A percentile compares a stretch with the other conserved stretches of the same genome.
These are phyloP conservation scores for Australoheros scitulus DNA, from an alignment of 2,113 vertebrate genomes.

Conservation along the genomic window DNA sequence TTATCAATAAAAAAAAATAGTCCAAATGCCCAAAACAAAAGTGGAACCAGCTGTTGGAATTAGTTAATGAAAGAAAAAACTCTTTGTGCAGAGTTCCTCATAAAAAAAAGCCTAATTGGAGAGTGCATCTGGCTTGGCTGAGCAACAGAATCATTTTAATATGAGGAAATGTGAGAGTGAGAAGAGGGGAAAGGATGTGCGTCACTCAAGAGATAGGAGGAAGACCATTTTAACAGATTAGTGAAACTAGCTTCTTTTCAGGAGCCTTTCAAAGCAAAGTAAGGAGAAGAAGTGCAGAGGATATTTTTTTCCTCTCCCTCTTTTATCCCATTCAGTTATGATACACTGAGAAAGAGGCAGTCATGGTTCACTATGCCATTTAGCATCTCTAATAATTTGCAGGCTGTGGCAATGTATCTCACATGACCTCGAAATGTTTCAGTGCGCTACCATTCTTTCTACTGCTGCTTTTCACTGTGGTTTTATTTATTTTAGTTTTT, in stretches of 20 bases:
- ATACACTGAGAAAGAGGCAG: constrained; percentile 9
- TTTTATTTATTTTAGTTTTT: background rate
- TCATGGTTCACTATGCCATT: background rate
- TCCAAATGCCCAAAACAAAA: constrained; percentile 41
- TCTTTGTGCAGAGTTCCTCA: constrained; percentile 45
- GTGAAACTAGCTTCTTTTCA: constrained; percentile 44
- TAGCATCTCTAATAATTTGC: background rate
- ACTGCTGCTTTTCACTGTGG: background rate
- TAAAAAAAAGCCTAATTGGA: constrained; percentile 30
- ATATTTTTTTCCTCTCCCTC: background rate
- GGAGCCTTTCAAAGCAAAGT: constrained; percentile 22
- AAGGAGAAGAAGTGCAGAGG: constrained; percentile 7
- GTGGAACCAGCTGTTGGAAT: constrained; percentile 62
- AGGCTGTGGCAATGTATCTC: background rate
- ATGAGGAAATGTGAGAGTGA: constrained; percentile 53
- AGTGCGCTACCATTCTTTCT: background rate
- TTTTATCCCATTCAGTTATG: constrained; percentile 30
- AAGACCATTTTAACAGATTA: constrained; percentile 50
- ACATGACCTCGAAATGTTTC: constrained; percentile 8
- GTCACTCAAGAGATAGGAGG: constrained; percentile 58
- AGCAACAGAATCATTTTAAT: constrained; percentile 64
- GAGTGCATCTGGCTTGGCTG: constrained; percentile 70
- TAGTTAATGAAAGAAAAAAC: constrained; percentile 45
- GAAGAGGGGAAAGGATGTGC: constrained; percentile 61
- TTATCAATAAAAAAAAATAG: constrained; percentile 31